Conservation (phyloP, 2,113 vertebrate species). For the Tachuris rubrigastra region DNA sequence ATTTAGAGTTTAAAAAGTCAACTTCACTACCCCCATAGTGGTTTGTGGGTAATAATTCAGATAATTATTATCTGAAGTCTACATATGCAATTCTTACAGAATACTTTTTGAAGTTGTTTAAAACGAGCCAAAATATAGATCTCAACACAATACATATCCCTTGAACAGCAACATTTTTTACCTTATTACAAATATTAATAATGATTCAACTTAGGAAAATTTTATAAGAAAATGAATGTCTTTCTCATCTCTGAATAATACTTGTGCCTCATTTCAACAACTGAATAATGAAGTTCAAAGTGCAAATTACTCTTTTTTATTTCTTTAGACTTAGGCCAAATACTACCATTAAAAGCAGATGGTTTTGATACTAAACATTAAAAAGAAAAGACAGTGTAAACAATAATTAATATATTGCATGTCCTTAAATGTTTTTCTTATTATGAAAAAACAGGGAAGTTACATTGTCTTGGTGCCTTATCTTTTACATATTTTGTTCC, state of each 20-base stretch:
- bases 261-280: not conserved
- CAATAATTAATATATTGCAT: not conserved
- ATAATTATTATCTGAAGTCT: not conserved
- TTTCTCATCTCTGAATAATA: not conserved
- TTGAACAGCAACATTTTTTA: not conserved
- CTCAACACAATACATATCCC: fast-evolving
- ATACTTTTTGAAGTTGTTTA: not conserved
- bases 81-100: not conserved
- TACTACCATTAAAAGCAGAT: not conserved
- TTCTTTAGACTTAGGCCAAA: not conserved
- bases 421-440: not conserved
- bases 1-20: not conserved
- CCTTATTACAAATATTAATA: not conserved
- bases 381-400: not conserved
- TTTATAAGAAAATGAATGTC: not conserved
- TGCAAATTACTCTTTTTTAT: not conserved
- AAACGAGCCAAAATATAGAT: not conserved
- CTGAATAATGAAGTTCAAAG: not conserved
- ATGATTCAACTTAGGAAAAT: not conserved
- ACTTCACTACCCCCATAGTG: not conserved
- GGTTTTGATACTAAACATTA: not conserved
- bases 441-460: not conserved
- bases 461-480: not conserved
- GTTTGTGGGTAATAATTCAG: not conserved
- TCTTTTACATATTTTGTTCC: not conserved